Evolutionary conservation across 2,797 vertebrate species (phyloP).

Genomic region (Alauda arvensis): DNA sequence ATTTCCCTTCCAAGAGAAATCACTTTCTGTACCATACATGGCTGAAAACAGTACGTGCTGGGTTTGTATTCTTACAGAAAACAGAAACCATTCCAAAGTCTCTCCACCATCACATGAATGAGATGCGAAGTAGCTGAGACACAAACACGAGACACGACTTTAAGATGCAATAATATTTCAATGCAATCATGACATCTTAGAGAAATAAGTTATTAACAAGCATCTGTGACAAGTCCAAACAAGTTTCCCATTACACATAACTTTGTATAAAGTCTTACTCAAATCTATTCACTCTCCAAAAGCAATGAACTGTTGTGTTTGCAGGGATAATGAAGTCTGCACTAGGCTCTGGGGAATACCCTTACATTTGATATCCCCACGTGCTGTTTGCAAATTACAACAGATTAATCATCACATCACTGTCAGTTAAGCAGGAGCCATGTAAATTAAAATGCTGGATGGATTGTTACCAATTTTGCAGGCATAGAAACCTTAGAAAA

Average conservation of each 20-base stretch:
- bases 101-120: not conserved
- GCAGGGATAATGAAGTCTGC: not conserved
- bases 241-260: not conserved
- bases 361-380: not conserved
- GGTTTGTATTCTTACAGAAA: not conserved
- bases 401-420: not conserved
- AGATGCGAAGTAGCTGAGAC: not conserved
- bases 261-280: not conserved
- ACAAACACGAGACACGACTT: not conserved
- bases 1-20: conserved; percentile 17
- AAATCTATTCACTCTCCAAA: not conserved
- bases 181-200: not conserved
- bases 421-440: not conserved
- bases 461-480: not conserved
- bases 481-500: not conserved
- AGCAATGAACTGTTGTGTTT: not conserved
- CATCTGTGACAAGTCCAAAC: not conserved
- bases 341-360: not conserved
- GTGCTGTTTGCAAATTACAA: not conserved
- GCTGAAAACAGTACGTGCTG: not conserved
- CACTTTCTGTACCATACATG: conserved; percentile 14
- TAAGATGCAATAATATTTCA: not conserved
- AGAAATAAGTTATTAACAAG: conserved; percentile 13
- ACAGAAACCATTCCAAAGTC: not conserved
- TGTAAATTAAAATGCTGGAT: not conserved